Base-by-base conservation (phyloP, 2,113 vertebrate genomes). In the Epinephelus moara region DNA sequence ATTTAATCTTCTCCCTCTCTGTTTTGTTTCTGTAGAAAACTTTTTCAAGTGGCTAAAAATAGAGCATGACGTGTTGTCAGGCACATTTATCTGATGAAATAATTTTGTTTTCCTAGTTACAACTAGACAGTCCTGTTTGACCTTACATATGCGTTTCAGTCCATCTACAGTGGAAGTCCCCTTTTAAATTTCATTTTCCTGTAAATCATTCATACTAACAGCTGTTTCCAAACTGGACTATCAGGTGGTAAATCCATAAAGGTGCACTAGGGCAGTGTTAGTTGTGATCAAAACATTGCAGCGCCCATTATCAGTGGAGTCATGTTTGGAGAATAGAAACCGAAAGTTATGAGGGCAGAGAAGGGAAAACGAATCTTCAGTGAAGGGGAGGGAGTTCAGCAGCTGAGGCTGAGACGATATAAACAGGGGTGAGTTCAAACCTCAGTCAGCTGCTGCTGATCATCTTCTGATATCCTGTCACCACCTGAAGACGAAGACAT, bases 251-350 rank as follows among this genome's bases (percentile, higher is more conserved):
- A 55, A 49, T 4, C 18, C 33, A 4, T 42, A 21, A 55, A 15
- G 40, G 1, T 23, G n/a, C 37, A 21, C 0, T 5, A 11, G 3
- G 4, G 1, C 27, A 21, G 1, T 27, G 8, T 27, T 19, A 7
- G n/a, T 25, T 2, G 9, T 52, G 10, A 63, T 15, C 10, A 25
- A 23, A 69, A 67, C 27, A 10, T 7, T 18, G 27, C 13, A 45
- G 23, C 3, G 0, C 3, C 1, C 18, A 7, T 12, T 42, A 0
- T 3, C 30, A 3, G 14, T 18, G 0, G 30, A 3, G 15, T 88
- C 55, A 71, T 40, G 15, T 67, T 27, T 0, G 60, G 73, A 81
- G 66, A 90, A 81, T 63, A 1, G 81, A 86, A 90, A 90, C 42
- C 1, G 78, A 88, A 88, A 82, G 17, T 57, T 5, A 19, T 25